Evolutionary conservation across 2,113 vertebrate genomes (phyloP).

Genomic region (Butorides virescens): DNA sequence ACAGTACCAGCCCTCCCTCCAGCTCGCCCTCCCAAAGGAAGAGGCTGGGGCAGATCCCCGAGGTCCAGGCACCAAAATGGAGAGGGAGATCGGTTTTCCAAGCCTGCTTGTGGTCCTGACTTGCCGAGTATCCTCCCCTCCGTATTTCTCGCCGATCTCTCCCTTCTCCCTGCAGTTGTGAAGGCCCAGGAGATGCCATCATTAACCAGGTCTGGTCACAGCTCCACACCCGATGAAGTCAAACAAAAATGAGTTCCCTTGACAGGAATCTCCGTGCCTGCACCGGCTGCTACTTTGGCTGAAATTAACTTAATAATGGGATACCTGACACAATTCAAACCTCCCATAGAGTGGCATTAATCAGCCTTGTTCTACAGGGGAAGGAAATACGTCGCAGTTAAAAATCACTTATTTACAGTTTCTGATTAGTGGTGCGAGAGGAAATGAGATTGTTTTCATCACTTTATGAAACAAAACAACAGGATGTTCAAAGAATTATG

Average conservation of each 20-base stretch:
- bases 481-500: neutral
- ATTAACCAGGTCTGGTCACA: neutral
- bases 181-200: neutral
- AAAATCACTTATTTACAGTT: constrained; percentile 11
- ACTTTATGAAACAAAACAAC: neutral
- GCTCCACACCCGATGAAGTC: neutral
- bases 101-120: neutral
- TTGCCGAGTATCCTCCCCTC: neutral
- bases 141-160: neutral
- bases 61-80: neutral
- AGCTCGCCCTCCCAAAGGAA: neutral
- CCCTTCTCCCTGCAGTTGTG: neutral
- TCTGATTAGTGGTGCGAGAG: neutral
- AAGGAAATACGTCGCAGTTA: neutral
- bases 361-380: neutral
- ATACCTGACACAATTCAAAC: neutral
- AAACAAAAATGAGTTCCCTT: neutral
- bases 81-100: neutral
- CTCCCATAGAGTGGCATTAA: neutral
- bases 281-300: neutral
- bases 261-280: neutral
- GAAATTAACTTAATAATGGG: neutral
- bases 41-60: neutral
- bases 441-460: neutral
- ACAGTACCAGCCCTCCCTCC: neutral